Conservation (phyloP, 1,140 invertebrate species). For the Kradibia gibbosae region DNA sequence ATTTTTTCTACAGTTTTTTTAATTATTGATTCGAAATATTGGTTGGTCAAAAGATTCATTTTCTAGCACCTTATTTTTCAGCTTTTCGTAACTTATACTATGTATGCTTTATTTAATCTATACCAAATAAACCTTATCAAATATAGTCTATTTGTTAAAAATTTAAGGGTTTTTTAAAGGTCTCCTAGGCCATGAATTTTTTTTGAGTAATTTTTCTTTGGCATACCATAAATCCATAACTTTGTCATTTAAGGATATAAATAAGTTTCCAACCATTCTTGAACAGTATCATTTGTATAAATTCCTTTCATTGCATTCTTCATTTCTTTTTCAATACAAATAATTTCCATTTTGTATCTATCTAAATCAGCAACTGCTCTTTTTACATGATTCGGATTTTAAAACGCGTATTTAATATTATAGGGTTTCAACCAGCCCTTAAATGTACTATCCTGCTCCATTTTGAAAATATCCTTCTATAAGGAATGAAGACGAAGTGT, state of each 20-base stretch:
- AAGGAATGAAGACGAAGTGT: conserved; percentile 60
- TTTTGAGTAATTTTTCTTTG: conserved; percentile 73
- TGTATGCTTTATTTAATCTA: too few relatives aligned
- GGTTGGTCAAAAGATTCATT: too few relatives aligned
- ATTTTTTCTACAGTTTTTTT: too few relatives aligned
- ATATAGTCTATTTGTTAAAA: too few relatives aligned
- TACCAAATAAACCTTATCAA: background rate
- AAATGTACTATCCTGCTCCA: conserved; percentile 68
- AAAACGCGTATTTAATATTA: conserved; percentile 84
- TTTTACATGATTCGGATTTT: conserved; percentile 81
- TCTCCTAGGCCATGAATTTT: conserved; percentile 74
- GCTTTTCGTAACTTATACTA: too few relatives aligned
- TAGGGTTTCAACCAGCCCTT: conserved; percentile 86
- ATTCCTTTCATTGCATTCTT: conserved; percentile 78
- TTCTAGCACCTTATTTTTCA: too few relatives aligned
- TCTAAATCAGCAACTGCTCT: conserved; percentile 79
- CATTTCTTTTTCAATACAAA: conserved; percentile 77
- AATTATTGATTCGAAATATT: too few relatives aligned
- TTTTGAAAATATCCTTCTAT: conserved; percentile 63
- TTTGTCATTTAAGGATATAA: conserved; percentile 74
- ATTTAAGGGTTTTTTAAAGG: conserved; percentile 64
- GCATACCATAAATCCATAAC: conserved; percentile 73
- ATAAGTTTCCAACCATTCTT: conserved; percentile 84
- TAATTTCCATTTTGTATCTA: conserved; percentile 76
- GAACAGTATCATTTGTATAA: conserved; percentile 82